phyloP scores from a whole-genome alignment of 2,113 vertebrate species.

The Drymodes brunneopygia region DNA sequence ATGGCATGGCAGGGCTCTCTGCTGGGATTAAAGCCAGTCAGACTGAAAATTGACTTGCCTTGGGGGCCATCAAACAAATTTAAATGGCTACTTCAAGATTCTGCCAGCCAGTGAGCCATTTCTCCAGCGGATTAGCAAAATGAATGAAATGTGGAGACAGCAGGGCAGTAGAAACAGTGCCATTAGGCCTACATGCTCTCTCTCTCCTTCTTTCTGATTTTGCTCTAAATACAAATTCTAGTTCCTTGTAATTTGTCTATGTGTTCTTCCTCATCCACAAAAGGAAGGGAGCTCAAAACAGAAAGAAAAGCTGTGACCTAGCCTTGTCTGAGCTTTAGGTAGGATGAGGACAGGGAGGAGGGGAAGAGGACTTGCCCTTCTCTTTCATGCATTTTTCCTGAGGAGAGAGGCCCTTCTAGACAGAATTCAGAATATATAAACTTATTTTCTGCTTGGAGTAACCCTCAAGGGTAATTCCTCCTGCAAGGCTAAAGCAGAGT shows the following conservation, averaged over 20 bases:
- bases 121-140: not conserved
- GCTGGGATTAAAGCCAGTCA: slow-evolving; percentile 44
- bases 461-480: not conserved
- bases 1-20: slow-evolving; percentile 6
- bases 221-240: not conserved
- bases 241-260: not conserved
- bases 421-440: not conserved
- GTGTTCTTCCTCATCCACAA: not conserved
- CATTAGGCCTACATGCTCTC: not conserved
- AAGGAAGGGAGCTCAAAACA: not conserved
- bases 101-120: slow-evolving; percentile 27
- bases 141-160: not conserved
- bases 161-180: not conserved
- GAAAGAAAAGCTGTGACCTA: not conserved
- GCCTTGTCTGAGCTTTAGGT: not conserved
- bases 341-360: not conserved
- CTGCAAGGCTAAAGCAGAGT: not conserved
- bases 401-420: not conserved
- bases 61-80: slow-evolving; percentile 46
- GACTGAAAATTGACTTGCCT: slow-evolving; percentile 59
- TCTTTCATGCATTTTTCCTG: not conserved
- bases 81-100: slow-evolving; percentile 37
- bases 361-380: not conserved
- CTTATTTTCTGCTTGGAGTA: not conserved
- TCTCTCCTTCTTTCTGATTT: not conserved